Conservation (phyloP, 2,888 invertebrate species). For the Onthophagus sagittarius region DNA sequence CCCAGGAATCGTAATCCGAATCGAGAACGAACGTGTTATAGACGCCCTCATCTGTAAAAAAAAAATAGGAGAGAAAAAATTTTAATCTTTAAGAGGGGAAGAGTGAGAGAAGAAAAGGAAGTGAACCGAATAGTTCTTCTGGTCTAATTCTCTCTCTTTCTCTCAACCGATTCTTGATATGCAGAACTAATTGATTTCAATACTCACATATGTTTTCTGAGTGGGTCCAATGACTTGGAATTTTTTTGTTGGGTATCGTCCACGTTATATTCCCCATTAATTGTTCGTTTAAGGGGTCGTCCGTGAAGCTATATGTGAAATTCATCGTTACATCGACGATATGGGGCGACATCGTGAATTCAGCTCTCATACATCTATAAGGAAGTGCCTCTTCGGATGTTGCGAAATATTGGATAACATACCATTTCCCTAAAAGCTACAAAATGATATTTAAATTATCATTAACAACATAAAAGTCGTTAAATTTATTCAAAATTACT, state of each 20-base stretch:
- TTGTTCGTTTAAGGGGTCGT: conserved; percentile 77
- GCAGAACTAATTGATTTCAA: neutral
- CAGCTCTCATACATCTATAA: conserved; percentile 81
- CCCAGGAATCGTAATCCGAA: conserved; percentile 80
- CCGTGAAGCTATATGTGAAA: conserved; percentile 81
- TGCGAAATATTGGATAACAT: conserved; percentile 83
- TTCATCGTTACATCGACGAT: conserved; percentile 77
- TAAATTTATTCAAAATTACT: conserved; percentile 47
- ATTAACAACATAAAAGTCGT: neutral
- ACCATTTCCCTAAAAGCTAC: conserved; percentile 82
- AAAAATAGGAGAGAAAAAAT: conserved; percentile 31
- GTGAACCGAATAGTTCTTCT: neutral
- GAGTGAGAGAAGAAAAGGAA: neutral
- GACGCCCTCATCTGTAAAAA: conserved; percentile 72
- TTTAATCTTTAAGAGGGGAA: neutral
- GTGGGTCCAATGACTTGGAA: conserved; percentile 83
- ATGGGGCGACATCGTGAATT: conserved; percentile 56
- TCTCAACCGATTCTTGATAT: neutral
- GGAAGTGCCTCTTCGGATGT: conserved; percentile 82
- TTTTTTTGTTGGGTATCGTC: conserved; percentile 68
- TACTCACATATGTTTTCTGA: conserved; percentile 77
- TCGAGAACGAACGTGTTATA: conserved; percentile 86
- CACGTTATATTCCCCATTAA: conserved; percentile 84
- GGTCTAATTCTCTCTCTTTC: neutral
- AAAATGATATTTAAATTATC: neutral